Evolutionary conservation across 35 echinoderm and acorn worm genomes (phyloP).

Genomic region (Holothuria glaberrima): DNA sequence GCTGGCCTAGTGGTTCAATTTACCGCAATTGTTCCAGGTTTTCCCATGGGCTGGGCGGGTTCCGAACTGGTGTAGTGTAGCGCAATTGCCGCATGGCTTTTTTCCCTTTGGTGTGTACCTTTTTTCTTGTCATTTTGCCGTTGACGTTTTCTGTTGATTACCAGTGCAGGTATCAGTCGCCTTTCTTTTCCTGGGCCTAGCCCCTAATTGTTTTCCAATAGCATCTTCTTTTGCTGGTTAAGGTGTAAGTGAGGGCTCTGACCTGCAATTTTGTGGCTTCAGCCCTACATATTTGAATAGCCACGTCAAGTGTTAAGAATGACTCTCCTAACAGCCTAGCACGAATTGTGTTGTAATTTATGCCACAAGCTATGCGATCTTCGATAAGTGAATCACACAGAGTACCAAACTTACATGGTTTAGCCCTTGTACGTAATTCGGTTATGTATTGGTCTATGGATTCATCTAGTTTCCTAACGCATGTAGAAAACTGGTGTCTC

Average conservation of each 20-base stretch:
- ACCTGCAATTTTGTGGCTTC: slow-evolving; percentile 51
- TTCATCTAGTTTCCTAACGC: slow-evolving; percentile 42
- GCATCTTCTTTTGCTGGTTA: no score
- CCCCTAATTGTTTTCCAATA: no score
- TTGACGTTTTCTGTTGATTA: slow-evolving; percentile 29
- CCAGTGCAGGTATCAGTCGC: not conserved
- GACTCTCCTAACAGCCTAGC: slow-evolving; percentile 15
- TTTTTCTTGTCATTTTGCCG: not conserved
- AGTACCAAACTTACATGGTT: slow-evolving; percentile 60
- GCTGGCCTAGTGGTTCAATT: slow-evolving; percentile 50
- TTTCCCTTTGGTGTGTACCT: not conserved
- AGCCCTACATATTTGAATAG: slow-evolving; percentile 62
- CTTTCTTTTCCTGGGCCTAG: not conserved
- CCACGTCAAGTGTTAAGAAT: slow-evolving; percentile 29
- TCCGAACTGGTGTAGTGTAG: not conserved
- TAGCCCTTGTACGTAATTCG: slow-evolving; percentile 41
- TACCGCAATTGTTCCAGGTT: slow-evolving; percentile 25
- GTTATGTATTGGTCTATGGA: slow-evolving; percentile 64
- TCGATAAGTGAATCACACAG: slow-evolving; percentile 37
- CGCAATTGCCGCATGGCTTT: slow-evolving; percentile 46
- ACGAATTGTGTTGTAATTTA: not conserved
- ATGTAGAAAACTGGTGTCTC: slow-evolving; percentile 59
- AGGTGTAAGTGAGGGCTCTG: slow-evolving; percentile 23
- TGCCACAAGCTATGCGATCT: slow-evolving; percentile 59
- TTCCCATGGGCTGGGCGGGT: slow-evolving; percentile 39